phyloP scores from a whole-genome alignment of 2,113 vertebrate species.

The Eclectus roratus region DNA sequence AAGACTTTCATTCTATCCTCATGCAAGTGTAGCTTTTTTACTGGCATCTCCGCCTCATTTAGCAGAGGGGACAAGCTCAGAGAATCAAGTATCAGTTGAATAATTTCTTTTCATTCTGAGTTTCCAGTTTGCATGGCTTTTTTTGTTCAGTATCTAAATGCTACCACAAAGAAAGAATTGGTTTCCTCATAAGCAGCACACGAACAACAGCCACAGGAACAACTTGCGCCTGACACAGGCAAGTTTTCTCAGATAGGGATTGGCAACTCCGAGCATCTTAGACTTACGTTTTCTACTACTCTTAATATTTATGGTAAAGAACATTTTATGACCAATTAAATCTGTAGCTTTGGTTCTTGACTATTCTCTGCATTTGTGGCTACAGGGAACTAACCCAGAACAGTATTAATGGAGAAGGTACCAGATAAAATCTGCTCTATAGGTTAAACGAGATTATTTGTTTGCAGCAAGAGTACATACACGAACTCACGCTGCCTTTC shows the following conservation, averaged over 20 bases:
- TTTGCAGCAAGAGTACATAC: background rate
- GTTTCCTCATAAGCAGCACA: background rate
- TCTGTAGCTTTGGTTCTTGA: background rate
- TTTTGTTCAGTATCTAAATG: background rate
- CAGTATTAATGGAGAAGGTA: background rate
- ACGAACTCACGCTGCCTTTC: background rate
- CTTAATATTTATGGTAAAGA: background rate
- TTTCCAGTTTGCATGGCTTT: background rate
- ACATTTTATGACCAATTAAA: background rate
- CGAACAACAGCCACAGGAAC: background rate
- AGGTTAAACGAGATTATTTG: background rate
- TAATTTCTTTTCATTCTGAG: background rate
- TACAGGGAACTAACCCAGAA: background rate
- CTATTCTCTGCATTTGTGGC: background rate
- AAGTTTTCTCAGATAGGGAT: background rate
- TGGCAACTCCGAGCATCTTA: background rate
- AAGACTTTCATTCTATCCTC: background rate
- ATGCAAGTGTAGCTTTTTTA: background rate
- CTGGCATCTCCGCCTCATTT: background rate
- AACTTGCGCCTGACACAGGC: background rate
- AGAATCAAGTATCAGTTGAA: background rate
- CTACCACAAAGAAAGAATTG: background rate
- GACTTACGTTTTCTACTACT: background rate
- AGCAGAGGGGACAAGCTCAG: background rate
- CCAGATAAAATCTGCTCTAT: background rate